Evolutionary conservation across 2,888 invertebrate genomes (phyloP).

Genomic region (Xestia xanthographa): DNA sequence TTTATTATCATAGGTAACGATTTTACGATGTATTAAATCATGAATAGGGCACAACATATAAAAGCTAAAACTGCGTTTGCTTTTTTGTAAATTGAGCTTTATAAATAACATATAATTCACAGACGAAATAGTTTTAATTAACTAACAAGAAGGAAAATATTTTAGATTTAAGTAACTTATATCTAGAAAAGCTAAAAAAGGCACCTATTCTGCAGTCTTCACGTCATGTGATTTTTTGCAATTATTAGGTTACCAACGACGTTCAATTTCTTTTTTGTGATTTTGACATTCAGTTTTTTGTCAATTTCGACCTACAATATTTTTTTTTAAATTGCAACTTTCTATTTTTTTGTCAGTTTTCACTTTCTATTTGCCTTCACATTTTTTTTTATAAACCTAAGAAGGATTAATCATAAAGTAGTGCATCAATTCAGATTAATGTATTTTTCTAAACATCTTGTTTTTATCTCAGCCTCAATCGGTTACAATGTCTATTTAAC

Average conservation of each 20-base stretch:
- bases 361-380: slow-evolving; percentile 3
- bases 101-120: neutral
- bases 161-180: too few relatives aligned
- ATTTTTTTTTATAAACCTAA: neutral
- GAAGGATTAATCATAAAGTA: accelerated
- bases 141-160: neutral
- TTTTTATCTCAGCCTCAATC: neutral
- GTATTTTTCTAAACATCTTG: neutral
- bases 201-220: neutral
- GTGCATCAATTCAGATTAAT: neutral
- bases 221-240: neutral
- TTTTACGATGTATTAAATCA: neutral
- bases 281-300: slow-evolving; percentile 7
- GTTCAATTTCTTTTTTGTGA: slow-evolving; percentile 4
- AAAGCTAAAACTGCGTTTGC: neutral
- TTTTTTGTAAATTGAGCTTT: neutral
- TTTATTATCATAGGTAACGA: neutral
- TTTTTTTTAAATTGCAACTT: neutral
- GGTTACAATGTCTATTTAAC: slow-evolving; percentile 1
- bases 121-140: neutral
- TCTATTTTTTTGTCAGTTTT: neutral
- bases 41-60: neutral
- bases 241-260: neutral
- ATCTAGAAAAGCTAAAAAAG: too few relatives aligned
- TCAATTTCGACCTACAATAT: neutral